Evolutionary conservation across 37 sponge, comb jelly and placozoan species (phyloP).

Genomic region (Aphrocallistes beatrix): DNA sequence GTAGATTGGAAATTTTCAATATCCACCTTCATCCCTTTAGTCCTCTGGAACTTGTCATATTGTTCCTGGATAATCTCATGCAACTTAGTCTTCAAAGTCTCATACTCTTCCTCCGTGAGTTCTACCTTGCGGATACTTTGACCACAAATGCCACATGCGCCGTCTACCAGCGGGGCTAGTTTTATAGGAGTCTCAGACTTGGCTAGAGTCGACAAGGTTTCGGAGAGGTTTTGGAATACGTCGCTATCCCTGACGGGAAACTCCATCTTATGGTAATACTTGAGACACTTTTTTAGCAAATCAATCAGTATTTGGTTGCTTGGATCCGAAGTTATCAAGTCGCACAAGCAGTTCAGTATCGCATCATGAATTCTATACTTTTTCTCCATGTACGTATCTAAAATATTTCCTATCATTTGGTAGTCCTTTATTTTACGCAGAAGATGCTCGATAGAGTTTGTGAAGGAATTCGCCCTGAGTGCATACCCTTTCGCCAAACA

Average conservation of each 20-base stretch:
- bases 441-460: not conserved
- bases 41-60: not conserved
- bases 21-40: not conserved
- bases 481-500: not conserved
- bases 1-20: not conserved
- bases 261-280: not conserved
- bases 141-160: not conserved
- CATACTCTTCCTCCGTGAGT: not conserved
- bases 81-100: not conserved
- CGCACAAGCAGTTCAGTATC: not conserved
- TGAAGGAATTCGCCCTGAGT: not conserved
- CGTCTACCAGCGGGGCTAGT: not conserved
- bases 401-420: not conserved
- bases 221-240: not conserved
- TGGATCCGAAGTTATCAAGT: not conserved
- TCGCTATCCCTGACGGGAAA: not conserved
- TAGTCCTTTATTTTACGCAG: not conserved
- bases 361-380: not conserved
- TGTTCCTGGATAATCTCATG: not conserved
- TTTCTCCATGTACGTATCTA: not conserved
- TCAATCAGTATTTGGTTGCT: not conserved
- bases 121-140: not conserved
- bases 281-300: not conserved
- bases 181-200: not conserved
- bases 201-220: not conserved